Conservation (phyloP, 2,113 vertebrate genomes). For the Laticauda laticaudata region DNA sequence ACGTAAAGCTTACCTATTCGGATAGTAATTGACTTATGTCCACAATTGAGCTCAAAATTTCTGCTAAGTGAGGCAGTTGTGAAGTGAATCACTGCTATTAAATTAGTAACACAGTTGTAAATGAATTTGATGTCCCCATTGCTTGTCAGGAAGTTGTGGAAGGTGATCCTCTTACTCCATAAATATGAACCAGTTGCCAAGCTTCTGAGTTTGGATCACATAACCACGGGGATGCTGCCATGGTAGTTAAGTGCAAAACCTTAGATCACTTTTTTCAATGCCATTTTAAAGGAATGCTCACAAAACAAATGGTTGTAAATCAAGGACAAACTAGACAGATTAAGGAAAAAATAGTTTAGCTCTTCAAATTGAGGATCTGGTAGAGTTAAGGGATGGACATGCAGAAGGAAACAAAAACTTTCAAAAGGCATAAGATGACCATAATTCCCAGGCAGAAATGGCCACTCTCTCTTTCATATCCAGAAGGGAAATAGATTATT, state of each 20-base stretch:
- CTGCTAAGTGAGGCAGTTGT: background rate
- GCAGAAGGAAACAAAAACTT: background rate
- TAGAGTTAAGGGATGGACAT: background rate
- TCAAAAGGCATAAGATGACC: background rate
- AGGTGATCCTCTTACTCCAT: background rate
- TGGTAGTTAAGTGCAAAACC: background rate
- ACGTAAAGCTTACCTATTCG: background rate
- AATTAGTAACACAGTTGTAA: background rate
- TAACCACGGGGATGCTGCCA: background rate
- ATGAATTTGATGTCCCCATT: background rate
- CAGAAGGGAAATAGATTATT: background rate
- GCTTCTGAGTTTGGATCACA: background rate
- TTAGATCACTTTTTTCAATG: background rate
- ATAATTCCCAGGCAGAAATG: background rate
- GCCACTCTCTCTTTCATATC: background rate
- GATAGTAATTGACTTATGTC: background rate
- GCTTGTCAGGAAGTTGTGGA: background rate
- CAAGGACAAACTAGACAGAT: background rate
- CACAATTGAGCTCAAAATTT: background rate
- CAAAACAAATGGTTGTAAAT: background rate
- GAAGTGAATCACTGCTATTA: background rate
- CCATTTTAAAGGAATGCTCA: background rate
- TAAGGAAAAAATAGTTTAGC: background rate
- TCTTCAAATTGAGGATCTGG: background rate
- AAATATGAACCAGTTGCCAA: background rate